Evolutionary conservation across 2,888 invertebrate genomes (phyloP), one percentile per base, ranked within the genome.

Genomic region (Rugalucina vietnamica): DNA sequence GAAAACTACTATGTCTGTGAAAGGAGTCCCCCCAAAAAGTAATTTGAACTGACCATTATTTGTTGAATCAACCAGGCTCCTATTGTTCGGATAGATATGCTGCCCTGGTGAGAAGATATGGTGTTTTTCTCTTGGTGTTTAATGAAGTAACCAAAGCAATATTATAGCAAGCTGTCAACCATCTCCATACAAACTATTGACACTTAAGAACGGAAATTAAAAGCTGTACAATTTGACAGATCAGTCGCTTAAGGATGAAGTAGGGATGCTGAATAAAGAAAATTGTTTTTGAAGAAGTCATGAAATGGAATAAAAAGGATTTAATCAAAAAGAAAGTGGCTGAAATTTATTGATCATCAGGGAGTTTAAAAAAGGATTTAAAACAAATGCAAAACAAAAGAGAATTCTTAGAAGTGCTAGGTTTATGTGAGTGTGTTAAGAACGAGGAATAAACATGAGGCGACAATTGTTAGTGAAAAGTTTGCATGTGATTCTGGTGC

Each of bases 401-500:
- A n/a, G n/a, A n/a, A n/a, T n/a, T n/a, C n/a, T n/a, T n/a, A n/a
- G n/a, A n/a, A n/a, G n/a, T n/a, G n/a, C n/a, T n/a, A n/a, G n/a
- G n/a, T n/a, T n/a, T n/a, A n/a, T n/a, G n/a, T n/a, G n/a, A n/a
- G n/a, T n/a, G n/a, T n/a, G n/a, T n/a, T n/a, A n/a, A n/a, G n/a
- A 21, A 54, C n/a, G 3, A 65, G 21, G 24, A 1, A 65, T 65
- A 34, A 72, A 49, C 27, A 72, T 72, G 72, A 49, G 27, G 21
- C 4, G 72, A 24, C 39, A 49, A 36, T 43, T 72, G 72, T 24
- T 49, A 39, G 72, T 39, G 3, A 79, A 76, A 27, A 76, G 81
- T 72, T 73, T 81, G n/a, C 81, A 76, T 49, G 60, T 79, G 34
- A 37, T 85, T 21, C 73, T 79, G 24, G 72, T 85, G 21, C 37